Base-by-base conservation (phyloP, 2,888 invertebrate species). In the Osedax fenrisi region DNA sequence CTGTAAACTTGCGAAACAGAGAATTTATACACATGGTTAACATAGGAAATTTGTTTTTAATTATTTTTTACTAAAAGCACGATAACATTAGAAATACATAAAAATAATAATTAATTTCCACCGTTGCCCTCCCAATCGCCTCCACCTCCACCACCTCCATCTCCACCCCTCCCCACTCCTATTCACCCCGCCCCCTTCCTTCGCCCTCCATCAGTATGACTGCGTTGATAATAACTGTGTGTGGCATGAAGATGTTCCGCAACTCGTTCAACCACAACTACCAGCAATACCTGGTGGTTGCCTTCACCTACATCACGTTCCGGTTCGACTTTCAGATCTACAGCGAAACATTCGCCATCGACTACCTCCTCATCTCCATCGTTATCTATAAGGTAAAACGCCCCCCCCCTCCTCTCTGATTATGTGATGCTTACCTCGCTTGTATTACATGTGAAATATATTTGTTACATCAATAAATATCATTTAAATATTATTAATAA, bases 241-340 rank as follows among this genome's bases (percentile, higher is more conserved):
- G 92, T 83, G 91, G 92, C 2, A 85, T 96, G 78, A 95, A 96
- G 80, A 82, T 86, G 80, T 87, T 97, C 70, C 89, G 97, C 72
- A 90, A 90, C 82, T 90, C 92, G 3, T 96, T 94, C 85, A 92
- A 92, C 2, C 92, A 94, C 85, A 90, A 94, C 2, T 90, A 92
- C 66, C 91, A 90, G 73, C 92, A 96, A 83, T 96, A 93, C 86
- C 87, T 95, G 80, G 91, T 96, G 76, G 87, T 97, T 69, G 88
- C 91, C 76, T 94, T 95, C 84, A 91, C 95, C 1, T 90, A 91
- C 24, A 88, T 97, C 24, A 89, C 95, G 81, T 94, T 94, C 86
- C 90, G 90, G 81, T 87, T 89, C 79, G 95, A 96, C 83, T 90
- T 90, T 81, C 77, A 81, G 26, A 86, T 88, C 68, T 87, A 90